phyloP scores from a whole-genome alignment of 1,140 invertebrate species.

The Liolophura sinensis region DNA sequence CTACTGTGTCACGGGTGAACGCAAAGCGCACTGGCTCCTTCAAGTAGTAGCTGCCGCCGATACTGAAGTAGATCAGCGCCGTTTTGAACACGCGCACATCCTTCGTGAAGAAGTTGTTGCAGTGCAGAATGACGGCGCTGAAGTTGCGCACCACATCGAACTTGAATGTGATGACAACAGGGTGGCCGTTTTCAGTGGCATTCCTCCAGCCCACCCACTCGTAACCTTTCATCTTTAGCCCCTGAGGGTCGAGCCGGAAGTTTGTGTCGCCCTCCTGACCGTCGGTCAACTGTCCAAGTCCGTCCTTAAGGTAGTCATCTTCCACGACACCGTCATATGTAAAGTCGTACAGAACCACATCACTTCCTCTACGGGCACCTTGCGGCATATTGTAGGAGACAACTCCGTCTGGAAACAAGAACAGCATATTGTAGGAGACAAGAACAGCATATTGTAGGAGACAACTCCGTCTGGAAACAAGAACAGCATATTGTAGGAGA shows the following conservation, averaged over 20 bases:
- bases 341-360: constrained; percentile 85
- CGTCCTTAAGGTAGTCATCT: constrained; percentile 60
- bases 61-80: constrained; percentile 78
- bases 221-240: constrained; percentile 71
- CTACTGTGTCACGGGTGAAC: constrained; percentile 80
- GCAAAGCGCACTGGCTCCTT: constrained; percentile 72
- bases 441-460: too few species aligned
- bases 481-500: too few species aligned
- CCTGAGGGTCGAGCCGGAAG: constrained; percentile 73
- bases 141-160: constrained; percentile 88
- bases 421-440: not conserved
- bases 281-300: constrained; percentile 87
- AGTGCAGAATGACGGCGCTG: constrained; percentile 78
- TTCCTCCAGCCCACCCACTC: constrained; percentile 93
- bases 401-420: constrained; percentile 71
- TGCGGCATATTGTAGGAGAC: constrained; percentile 83
- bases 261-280: constrained; percentile 74
- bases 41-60: constrained; percentile 74
- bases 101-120: constrained; percentile 72
- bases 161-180: constrained; percentile 69
- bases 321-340: constrained; percentile 83
- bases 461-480: too few species aligned
- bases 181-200: constrained; percentile 66
- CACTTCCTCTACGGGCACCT: constrained; percentile 72
- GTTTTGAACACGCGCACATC: constrained; percentile 67